These are phyloP conservation scores for Zootermopsis nevadensis DNA, from an alignment of 2,888 invertebrate species.

Conservation along the genomic window DNA sequence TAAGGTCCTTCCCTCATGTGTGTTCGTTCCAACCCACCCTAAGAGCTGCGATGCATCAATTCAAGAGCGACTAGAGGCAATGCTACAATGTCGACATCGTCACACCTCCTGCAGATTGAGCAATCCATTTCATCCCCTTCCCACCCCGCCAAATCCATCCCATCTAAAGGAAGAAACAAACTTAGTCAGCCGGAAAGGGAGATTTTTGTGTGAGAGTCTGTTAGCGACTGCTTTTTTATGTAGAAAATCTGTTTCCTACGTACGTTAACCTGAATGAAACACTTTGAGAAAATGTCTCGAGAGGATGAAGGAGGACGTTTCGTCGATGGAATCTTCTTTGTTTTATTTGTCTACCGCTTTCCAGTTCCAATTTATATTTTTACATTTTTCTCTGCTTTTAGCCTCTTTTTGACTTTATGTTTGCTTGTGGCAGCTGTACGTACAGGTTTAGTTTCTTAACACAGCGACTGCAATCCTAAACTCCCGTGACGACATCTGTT, in stretches of 20 bases:
- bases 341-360: constrained; percentile 2
- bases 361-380: not conserved
- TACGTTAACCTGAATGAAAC: constrained; percentile 17
- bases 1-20: not conserved
- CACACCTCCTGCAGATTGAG: constrained; percentile 29
- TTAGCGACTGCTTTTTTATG: constrained; percentile 15
- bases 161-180: constrained; percentile 1
- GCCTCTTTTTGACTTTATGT: too few relatives aligned
- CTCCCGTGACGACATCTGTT: too few relatives aligned
- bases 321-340: constrained; percentile 16
- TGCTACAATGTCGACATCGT: not conserved
- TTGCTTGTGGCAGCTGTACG: too few relatives aligned
- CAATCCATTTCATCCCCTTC: constrained; percentile 12
- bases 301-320: not conserved
- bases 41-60: constrained; percentile 23
- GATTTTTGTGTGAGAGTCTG: constrained; percentile 21
- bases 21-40: not conserved
- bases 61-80: constrained; percentile 5
- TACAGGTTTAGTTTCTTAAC: too few relatives aligned
- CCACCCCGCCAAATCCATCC: not conserved
- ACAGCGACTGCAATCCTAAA: too few relatives aligned
- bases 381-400: not conserved
- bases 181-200: constrained; percentile 23
- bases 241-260: constrained; percentile 2
- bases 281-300: constrained; percentile 1